A percentile compares a stretch with the other conserved stretches of the same genome.
These are phyloP conservation scores for Dromas ardeola DNA, from an alignment of 2,113 vertebrate species.

Conservation along the genomic window DNA sequence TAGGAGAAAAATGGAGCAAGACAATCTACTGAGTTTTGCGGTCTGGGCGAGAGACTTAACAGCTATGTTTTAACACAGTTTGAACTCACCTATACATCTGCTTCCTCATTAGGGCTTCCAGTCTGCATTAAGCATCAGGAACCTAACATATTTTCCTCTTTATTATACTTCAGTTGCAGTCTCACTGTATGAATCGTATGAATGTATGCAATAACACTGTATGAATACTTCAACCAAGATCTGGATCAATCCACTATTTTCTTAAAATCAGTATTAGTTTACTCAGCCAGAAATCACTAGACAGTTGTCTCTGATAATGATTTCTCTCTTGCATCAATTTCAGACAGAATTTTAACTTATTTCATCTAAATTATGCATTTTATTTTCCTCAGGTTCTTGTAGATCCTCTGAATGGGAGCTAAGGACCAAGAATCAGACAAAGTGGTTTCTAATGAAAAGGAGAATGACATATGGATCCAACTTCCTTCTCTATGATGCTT, in stretches of 20 bases:
- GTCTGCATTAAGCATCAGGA: not conserved
- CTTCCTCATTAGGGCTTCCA: not conserved
- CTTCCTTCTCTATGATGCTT: not conserved
- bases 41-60: not conserved
- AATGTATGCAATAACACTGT: too few relatives aligned
- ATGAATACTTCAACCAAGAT: not conserved
- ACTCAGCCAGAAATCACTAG: not conserved
- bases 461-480: not conserved
- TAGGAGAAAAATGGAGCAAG: not conserved
- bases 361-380: not conserved
- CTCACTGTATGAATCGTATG: not conserved
- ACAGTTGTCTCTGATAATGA: not conserved
- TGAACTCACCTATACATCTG: conserved; percentile 18
- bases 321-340: not conserved
- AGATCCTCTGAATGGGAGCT: not conserved
- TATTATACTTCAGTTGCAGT: not conserved
- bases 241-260: not conserved
- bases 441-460: not conserved
- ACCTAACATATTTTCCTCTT: not conserved
- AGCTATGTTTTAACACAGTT: not conserved
- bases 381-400: not conserved
- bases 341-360: not conserved
- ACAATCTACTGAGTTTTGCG: not conserved
- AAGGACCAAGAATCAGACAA: not conserved
- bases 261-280: not conserved